These are phyloP conservation scores for Zoanthus gigantus DNA, from an alignment of 92 coral and sea anemone species.

Conservation along the genomic window DNA sequence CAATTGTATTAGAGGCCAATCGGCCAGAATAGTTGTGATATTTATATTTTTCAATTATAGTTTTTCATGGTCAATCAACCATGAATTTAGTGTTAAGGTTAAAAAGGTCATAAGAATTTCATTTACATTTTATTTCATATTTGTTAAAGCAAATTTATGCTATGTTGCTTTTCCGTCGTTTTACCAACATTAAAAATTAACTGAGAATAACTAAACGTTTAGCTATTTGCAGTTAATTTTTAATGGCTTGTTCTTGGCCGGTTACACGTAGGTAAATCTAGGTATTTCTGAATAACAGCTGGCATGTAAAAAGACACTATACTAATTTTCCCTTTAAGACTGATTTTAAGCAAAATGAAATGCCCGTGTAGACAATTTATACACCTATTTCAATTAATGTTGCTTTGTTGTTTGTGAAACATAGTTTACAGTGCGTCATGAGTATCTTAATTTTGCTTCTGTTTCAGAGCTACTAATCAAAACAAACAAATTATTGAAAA, in stretches of 20 bases:
- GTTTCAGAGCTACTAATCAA: not conserved
- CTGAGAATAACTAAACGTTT: conserved; percentile 20
- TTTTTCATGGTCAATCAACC: conserved; percentile 28
- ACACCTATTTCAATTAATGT: not conserved
- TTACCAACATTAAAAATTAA: conserved; percentile 14
- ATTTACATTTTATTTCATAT: conserved; percentile 21
- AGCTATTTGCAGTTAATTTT: too few relatives aligned
- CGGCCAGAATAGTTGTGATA: conserved; percentile 33
- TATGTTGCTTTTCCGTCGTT: conserved; percentile 12
- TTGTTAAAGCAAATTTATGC: conserved; percentile 22
- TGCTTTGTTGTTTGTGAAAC: not conserved
- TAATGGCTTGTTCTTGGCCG: conserved; percentile 2
- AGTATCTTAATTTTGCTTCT: not conserved
- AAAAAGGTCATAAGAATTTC: conserved; percentile 17
- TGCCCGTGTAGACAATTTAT: not conserved
- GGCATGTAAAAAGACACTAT: not conserved
- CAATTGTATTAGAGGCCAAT: conserved; percentile 19
- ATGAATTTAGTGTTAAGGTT: conserved; percentile 27
- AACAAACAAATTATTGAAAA: not conserved
- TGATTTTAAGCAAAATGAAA: not conserved
- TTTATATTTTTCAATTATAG: not conserved
- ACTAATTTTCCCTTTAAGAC: not conserved
- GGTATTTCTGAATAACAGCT: not conserved
- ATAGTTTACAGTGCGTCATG: not conserved
- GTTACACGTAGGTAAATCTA: not conserved